Percentiles rank a stretch among this genome's conserved stretches.
Evolutionary conservation across 2,797 vertebrate genomes (phyloP).

Genomic region (Chiloscyllium punctatum): DNA sequence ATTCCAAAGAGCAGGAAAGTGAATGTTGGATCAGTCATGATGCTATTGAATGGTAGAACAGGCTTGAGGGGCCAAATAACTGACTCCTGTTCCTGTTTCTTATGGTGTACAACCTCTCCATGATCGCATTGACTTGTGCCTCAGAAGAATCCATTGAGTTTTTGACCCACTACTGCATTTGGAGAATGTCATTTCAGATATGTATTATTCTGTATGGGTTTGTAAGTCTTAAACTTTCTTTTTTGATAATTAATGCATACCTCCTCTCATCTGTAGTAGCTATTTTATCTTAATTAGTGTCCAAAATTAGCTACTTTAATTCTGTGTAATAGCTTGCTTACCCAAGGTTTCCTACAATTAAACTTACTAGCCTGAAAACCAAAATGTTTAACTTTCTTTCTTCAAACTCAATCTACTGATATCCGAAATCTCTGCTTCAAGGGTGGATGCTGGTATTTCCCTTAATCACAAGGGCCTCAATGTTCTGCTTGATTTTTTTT

Average conservation of each 20-base stretch:
- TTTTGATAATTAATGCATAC: background rate
- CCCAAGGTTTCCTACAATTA: too few species aligned
- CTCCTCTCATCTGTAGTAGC: background rate
- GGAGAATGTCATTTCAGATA: background rate
- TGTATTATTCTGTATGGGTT: background rate
- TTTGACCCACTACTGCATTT: background rate
- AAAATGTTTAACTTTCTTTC: background rate
- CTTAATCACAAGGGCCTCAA: background rate
- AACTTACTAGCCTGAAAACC: too few species aligned
- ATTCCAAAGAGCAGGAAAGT: too few species aligned
- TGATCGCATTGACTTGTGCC: background rate
- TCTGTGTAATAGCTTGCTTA: too few species aligned
- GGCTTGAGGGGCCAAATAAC: too few species aligned
- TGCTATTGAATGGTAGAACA: too few species aligned
- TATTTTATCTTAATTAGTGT: background rate
- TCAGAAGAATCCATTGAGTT: background rate
- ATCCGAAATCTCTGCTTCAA: background rate
- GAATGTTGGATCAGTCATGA: too few species aligned
- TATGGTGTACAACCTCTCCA: background rate
- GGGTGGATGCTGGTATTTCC: background rate
- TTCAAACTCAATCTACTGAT: background rate
- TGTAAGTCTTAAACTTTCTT: background rate
- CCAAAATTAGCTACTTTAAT: background rate
- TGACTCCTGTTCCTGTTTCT: too few species aligned
- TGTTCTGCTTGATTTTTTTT: background rate